phyloP scores from a whole-genome alignment of 2,888 invertebrate species.

The Aphodius granarius region DNA sequence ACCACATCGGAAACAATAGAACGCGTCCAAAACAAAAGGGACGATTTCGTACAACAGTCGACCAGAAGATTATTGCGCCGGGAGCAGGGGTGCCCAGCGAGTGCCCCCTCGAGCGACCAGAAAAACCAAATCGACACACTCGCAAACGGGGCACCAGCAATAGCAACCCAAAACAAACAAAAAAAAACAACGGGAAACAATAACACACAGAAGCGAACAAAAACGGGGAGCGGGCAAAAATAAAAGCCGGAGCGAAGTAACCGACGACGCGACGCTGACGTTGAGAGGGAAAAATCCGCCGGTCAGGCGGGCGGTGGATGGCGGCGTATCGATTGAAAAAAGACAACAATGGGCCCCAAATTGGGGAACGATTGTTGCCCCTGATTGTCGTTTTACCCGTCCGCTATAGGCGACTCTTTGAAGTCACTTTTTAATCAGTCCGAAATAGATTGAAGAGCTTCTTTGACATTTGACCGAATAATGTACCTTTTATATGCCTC shows the following conservation, averaged over 20 bases:
- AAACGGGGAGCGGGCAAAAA: slow-evolving; percentile 14
- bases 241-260: slow-evolving; percentile 27
- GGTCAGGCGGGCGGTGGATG: background rate
- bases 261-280: background rate
- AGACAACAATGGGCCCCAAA: slow-evolving; percentile 53
- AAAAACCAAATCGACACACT: slow-evolving; percentile 49
- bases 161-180: background rate
- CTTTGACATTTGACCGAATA: slow-evolving; percentile 56
- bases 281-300: slow-evolving; percentile 4
- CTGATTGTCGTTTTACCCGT: slow-evolving; percentile 54
- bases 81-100: background rate
- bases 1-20: slow-evolving; percentile 2
- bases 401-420: slow-evolving; percentile 47
- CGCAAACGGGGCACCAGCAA: slow-evolving; percentile 49
- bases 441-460: slow-evolving; percentile 50
- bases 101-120: slow-evolving; percentile 3
- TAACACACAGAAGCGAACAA: background rate
- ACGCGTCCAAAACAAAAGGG: slow-evolving; percentile 7
- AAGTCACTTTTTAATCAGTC: slow-evolving; percentile 55
- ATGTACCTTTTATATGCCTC: slow-evolving; percentile 50
- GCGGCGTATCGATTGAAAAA: slow-evolving; percentile 53
- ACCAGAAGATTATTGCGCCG: slow-evolving; percentile 9
- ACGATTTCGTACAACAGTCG: slow-evolving; percentile 10
- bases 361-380: slow-evolving; percentile 54
- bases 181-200: background rate